Base-by-base conservation (phyloP, 2,113 vertebrate genomes). In the Gyps fulvus region DNA sequence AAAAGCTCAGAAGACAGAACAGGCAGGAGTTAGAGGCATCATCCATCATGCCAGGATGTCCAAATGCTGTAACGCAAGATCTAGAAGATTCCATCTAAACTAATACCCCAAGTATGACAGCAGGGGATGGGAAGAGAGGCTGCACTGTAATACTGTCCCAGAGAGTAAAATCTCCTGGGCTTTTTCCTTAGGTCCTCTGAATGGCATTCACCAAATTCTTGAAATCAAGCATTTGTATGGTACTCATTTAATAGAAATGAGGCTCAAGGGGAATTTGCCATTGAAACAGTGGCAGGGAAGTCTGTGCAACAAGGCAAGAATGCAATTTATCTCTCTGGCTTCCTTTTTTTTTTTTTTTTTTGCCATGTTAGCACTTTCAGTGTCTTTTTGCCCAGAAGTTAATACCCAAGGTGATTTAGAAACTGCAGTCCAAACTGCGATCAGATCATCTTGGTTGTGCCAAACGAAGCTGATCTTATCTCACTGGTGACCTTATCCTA, bases 381-480 rank as follows among this genome's bases (percentile, higher is more conserved):
- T 81, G 52, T 91, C 82, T 93, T 89, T 96, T 82, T 82, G 59
- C 74, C 91, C 87, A 93, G 83, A 98, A 97, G 91, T 95, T 94
- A 96, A 95, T 74, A 76, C 32, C 92, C 97, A 98, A 98, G 96
- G 95, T 96, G 91, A 96, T 96, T 97, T 87, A 97, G 94, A 98
- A 96, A 78, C 86, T 21, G 7, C 92, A 96, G 89, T 95, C 95
- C 96, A 97, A 98, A 96, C 69, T 96, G 82, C 38, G 72, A 98
- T 98, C 92, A 76, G 76, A 98, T 98, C 95, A 94, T 95, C 83
- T 88, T 92, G 71, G 93, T 92, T 97, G 96, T 95, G 97, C 96
- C 96, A 98, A 97, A 98, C 19, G 3, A 97, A 98, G 95, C 92
- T 95, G 97, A 98, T 98, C 92, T 98, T 98, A 98, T 98, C 97